These are phyloP conservation scores for Hoplostethus mediterraneus DNA, from an alignment of 2,797 vertebrate genomes.

Conservation along the genomic window DNA sequence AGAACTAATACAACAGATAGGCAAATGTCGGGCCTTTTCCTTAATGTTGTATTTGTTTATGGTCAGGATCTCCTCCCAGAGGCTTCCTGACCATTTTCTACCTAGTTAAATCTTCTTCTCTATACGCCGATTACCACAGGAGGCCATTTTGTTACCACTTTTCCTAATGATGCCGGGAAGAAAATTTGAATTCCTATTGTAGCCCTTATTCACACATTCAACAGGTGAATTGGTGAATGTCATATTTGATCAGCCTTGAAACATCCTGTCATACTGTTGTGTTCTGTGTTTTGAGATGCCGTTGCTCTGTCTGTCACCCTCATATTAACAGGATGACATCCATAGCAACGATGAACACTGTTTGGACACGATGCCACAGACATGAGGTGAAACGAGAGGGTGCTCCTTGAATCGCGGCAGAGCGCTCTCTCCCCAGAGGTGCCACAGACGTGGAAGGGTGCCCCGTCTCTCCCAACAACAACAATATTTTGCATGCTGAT, in stretches of 20 bases:
- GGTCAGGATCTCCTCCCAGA: constrained; percentile 61
- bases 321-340: neutral
- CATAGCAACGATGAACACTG: neutral
- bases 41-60: constrained; percentile 74
- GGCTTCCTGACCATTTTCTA: constrained; percentile 51
- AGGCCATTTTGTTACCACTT: neutral
- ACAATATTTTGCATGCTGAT: constrained; percentile 84
- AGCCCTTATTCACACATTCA: neutral
- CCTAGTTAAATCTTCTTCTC: constrained; percentile 36
- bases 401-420: constrained; percentile 55
- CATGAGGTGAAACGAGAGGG: neutral
- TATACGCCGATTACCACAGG: constrained; percentile 15
- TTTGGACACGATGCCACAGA: constrained; percentile 13
- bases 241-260: neutral
- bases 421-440: constrained; percentile 40
- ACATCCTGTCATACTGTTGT: neutral
- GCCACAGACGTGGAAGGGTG: constrained; percentile 42
- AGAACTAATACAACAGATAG: constrained; percentile 50
- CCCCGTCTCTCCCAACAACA: constrained; percentile 64
- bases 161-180: neutral
- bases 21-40: constrained; percentile 65
- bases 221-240: neutral
- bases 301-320: neutral
- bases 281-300: neutral
- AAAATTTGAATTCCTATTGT: neutral